phyloP scores from a whole-genome alignment of 2,797 vertebrate genomes.

The Lepidocolaptes lacrymiger region DNA sequence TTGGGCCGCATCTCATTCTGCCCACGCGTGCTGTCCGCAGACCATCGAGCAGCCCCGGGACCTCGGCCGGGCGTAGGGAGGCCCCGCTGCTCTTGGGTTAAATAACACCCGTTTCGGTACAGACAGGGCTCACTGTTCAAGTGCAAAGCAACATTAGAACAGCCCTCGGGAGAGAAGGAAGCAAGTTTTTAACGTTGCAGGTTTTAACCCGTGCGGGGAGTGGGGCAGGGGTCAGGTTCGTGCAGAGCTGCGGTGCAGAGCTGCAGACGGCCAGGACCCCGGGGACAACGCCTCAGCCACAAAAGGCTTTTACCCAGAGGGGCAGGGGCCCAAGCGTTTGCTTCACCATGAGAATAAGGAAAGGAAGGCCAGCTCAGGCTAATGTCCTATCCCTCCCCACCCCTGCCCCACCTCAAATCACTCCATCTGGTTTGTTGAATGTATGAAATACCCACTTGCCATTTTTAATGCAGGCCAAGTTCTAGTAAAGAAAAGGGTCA shows the following conservation, averaged over 20 bases:
- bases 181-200: not conserved
- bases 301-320: fast-evolving
- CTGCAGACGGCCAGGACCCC: fast-evolving
- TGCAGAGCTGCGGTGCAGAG: fast-evolving
- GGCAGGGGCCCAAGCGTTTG: fast-evolving
- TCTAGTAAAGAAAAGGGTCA: not conserved
- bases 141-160: not conserved
- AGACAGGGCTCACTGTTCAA: not conserved
- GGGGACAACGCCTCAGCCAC: fast-evolving
- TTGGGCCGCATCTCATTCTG: not conserved
- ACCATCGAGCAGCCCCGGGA: fast-evolving
- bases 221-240: not conserved
- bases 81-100: not conserved
- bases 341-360: fast-evolving
- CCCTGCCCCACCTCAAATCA: not conserved
- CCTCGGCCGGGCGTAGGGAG: not conserved
- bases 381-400: not conserved
- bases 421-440: not conserved
- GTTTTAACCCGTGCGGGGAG: not conserved
- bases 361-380: not conserved
- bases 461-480: not conserved
- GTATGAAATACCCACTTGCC: not conserved
- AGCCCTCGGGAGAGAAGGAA: not conserved
- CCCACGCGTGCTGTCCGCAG: not conserved
- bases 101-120: not conserved